Evolutionary conservation across 2,113 vertebrate species (phyloP).

Genomic region (Aspiorhynchus laticeps): DNA sequence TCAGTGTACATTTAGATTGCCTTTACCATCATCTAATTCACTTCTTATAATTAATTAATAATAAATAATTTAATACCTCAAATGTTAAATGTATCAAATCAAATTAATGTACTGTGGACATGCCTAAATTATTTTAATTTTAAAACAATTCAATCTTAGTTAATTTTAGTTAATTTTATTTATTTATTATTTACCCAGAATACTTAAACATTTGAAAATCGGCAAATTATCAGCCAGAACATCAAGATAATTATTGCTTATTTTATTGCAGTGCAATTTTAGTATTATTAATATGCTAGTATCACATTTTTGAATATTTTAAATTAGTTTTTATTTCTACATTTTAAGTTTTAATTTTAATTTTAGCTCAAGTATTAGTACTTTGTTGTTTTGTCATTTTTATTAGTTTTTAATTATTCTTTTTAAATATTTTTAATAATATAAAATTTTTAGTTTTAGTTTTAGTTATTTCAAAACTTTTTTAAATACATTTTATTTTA

Average conservation of each 20-base stretch:
- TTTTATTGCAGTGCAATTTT: neutral
- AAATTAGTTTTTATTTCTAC: neutral
- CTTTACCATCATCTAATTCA: neutral
- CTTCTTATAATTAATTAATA: neutral
- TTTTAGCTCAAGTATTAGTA: neutral
- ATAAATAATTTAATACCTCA: neutral
- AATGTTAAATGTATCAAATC: neutral
- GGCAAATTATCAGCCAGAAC: neutral
- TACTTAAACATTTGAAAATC: neutral
- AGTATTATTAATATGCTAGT: no score
- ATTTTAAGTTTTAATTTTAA: neutral
- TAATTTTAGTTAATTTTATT: neutral
- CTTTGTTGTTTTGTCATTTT: neutral
- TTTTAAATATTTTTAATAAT: neutral
- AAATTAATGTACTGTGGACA: neutral
- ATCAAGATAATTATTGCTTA: neutral
- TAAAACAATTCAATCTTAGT: neutral
- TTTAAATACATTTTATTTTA: no score
- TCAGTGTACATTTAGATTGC: neutral
- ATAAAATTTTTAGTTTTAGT: no score
- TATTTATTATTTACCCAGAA: neutral
- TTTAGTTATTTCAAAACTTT: no score
- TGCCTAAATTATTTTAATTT: neutral
- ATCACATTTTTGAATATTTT: neutral
- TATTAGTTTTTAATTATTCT: neutral